Evolutionary conservation across 2,888 invertebrate species (phyloP), one percentile per base, ranked within the genome.

Genomic region (Sericinus montela): DNA sequence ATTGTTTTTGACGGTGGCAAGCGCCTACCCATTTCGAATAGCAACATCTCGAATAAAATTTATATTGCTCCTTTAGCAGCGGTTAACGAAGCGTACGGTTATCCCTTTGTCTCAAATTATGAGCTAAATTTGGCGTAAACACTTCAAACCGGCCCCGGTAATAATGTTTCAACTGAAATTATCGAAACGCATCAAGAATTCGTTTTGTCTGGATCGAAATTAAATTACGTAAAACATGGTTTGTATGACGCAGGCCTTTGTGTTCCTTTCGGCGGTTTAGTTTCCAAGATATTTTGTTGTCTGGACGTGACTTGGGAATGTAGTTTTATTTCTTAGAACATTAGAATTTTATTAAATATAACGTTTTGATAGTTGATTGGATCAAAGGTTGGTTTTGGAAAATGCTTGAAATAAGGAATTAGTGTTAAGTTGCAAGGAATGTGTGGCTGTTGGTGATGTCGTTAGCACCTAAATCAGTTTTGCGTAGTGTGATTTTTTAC

Each of bases 171-270:
- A 41, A 43, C 47, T 47, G 52, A 52, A 59, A 59, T 56, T 57
- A 59, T 59, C 48, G 56, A 55, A 53, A 51, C 56, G 55, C 48
- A 48, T 39, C 44, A 53, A 54, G 57, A 57, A 59, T 51, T 54
- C 55, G 53, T 60, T 61, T 47, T 55, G 60, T 72, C 69, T 67
- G 59, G 58, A 69, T 72, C 67, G 69, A 70, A 69, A 62, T 59
- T 52, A 69, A 72, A 73, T 76, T 69, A 72, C 65, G 66, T 73
- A 69, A 72, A 69, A 63, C 60, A 55, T 52, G 65, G 67, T 62
- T 67, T 67, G 65, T 64, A 59, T 58, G 63, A 49, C 51, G 43
- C 59, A 56, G 52, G 62, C 62, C 66, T 72, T 68, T 67, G 69
- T 66, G 56, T 56, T 65, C 57, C 59, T 62, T 61, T 60, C 57